Conservation (phyloP, 92 coral and sea anemone genomes). For the Actinernus sp. region DNA sequence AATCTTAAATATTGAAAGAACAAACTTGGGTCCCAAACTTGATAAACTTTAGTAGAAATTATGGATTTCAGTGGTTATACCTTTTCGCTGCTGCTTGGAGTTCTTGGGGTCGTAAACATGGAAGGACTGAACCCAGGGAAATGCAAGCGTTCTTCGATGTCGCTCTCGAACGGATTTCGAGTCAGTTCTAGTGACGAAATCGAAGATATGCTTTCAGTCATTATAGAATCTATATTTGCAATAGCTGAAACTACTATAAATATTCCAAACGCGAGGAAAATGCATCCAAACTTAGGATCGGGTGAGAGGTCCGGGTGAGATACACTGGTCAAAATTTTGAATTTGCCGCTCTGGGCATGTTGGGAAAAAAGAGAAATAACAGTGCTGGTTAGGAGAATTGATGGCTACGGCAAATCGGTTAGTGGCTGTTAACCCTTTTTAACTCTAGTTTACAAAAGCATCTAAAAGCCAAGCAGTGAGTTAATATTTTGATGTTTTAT, state of each 20-base stretch:
- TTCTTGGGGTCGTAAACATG: constrained; percentile 85
- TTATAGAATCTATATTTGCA: constrained; percentile 2
- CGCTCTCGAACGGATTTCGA: constrained; percentile 93
- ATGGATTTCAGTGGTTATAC: no score
- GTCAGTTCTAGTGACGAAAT: constrained; percentile 82
- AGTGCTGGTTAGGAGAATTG: constrained; percentile 59
- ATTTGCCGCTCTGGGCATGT: constrained; percentile 70
- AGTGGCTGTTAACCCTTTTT: no score
- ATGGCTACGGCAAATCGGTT: background rate
- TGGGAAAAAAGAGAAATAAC: constrained; percentile 27
- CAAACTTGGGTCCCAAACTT: no score
- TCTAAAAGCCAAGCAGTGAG: no score
- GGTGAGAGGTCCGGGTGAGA: constrained; percentile 2
- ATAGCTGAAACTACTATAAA: background rate
- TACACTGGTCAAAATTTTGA: constrained; percentile 57
- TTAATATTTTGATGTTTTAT: no score
- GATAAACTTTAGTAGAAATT: no score
- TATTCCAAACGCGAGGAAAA: background rate
- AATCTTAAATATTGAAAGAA: no score
- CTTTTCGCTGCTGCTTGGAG: constrained; percentile 85
- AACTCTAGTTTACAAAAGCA: no score
- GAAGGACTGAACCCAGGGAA: constrained; percentile 97
- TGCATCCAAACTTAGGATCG: background rate
- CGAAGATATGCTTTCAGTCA: constrained; percentile 75
- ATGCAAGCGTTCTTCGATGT: constrained; percentile 70